Evolutionary conservation across 2,113 vertebrate species (phyloP), one percentile per base, ranked within the genome.

Genomic region (Perccottus glenii): DNA sequence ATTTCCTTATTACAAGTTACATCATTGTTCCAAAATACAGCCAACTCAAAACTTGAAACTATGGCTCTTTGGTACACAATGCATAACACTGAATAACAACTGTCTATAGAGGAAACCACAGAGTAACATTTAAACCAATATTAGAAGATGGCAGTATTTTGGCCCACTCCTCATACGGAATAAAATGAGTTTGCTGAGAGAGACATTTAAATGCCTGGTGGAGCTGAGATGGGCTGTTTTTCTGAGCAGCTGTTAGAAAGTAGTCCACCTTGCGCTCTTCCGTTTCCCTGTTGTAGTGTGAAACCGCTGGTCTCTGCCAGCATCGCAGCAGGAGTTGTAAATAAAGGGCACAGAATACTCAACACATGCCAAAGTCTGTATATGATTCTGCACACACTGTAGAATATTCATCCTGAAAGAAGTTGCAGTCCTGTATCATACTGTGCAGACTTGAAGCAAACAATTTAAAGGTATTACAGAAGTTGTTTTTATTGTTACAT

Each of bases 191-290:
- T 58, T 6, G 11, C 55, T 49, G 46, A 38, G 10, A 10, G 68
- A 15, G 45, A 42, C 73, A 60, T 76, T 63, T 75, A 58, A 60
- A 75, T 57, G 57, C 53, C 52, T 15, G 38, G 52, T 38, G 47
- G 38, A 58, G 56, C 52, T 55, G 52, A 55, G 33, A 38, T 55
- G 35, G 32, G 50, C 66, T 52, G 64, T 47, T 27, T 27, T 59
- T 67, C 35, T 0, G 9, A 44, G 67, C 70, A 80, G 80, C 73
- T 82, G 73, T 85, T 10, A 33, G 73, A 71, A 71, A 71, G 65
- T 52, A 33, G 48, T 38, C 58, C 47, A 47, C 46, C 49, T 11
- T 48, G 0, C 14, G 2, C 52, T 27, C 40, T 60, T 60, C 55
- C 16, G 50, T 12, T 45, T 77, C 70, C 46, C n/a, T 4, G 49